phyloP scores from a whole-genome alignment of 2,113 vertebrate species.

The Nettapus auritus region DNA sequence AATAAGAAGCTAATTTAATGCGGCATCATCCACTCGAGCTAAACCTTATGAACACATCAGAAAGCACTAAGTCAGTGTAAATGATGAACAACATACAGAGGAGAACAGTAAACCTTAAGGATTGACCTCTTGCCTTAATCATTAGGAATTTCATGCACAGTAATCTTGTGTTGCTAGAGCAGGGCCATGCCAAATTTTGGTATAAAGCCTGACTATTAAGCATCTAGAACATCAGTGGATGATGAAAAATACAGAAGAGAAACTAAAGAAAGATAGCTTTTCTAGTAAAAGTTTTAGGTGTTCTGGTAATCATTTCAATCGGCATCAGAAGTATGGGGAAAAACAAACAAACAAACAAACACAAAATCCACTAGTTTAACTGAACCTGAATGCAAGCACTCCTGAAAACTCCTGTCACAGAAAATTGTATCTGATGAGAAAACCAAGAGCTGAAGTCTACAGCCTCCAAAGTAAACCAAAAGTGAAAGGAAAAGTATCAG shows the following conservation, averaged over 20 bases:
- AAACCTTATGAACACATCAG: not conserved
- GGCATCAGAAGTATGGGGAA: not conserved
- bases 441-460: not conserved
- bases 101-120: not conserved
- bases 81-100: not conserved
- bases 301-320: not conserved
- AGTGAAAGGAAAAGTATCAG: conserved; percentile 8
- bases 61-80: not conserved
- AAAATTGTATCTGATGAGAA: not conserved
- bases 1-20: not conserved
- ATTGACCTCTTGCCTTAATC: not conserved
- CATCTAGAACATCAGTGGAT: not conserved
- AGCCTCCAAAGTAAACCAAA: not conserved
- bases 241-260: not conserved
- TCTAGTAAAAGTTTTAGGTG: not conserved
- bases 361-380: not conserved
- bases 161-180: not conserved
- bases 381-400: not conserved
- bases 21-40: not conserved
- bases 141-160: not conserved
- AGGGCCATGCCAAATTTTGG: not conserved
- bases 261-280: not conserved
- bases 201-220: not conserved
- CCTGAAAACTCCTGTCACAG: not conserved
- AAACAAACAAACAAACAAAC: not conserved